These are phyloP conservation scores for Heptranchias perlo DNA, from an alignment of 2,113 vertebrate genomes.

Conservation along the genomic window DNA sequence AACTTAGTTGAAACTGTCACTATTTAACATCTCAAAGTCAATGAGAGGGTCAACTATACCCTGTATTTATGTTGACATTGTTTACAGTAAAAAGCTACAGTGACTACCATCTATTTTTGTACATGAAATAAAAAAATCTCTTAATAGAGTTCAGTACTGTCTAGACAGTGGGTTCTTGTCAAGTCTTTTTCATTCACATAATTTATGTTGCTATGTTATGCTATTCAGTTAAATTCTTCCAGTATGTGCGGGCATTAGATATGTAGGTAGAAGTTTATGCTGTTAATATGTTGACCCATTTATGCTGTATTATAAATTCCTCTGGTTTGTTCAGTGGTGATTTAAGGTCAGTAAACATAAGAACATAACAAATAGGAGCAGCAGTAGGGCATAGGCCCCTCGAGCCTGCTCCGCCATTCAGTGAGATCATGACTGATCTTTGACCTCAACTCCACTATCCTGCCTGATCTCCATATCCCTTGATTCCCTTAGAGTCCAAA, in stretches of 20 bases:
- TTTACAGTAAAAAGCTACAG: too few relatives aligned
- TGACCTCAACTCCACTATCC: too few relatives aligned
- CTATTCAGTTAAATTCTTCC: neutral
- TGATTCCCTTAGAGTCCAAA: too few relatives aligned
- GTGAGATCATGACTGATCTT: too few relatives aligned
- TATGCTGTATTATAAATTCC: neutral
- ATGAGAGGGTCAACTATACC: neutral
- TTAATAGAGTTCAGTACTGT: neutral
- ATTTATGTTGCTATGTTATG: neutral
- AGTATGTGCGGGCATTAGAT: neutral
- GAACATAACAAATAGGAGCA: too few relatives aligned
- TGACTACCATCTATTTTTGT: too few relatives aligned
- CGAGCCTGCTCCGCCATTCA: too few relatives aligned
- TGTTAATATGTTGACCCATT: neutral
- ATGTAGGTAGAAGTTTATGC: neutral
- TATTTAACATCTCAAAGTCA: neutral
- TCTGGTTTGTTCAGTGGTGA: neutral
- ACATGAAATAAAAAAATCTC: neutral
- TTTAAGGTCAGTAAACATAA: too few relatives aligned
- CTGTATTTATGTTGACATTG: neutral
- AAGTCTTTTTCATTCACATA: neutral
- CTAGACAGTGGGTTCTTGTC: neutral
- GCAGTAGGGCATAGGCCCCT: too few relatives aligned
- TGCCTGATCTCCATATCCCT: too few relatives aligned
- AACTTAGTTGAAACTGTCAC: neutral